A percentile compares a stretch with the other conserved stretches of the same genome.
These are phyloP conservation scores for Pungitius pungitius DNA, from an alignment of 2,113 vertebrate species.

Conservation along the genomic window DNA sequence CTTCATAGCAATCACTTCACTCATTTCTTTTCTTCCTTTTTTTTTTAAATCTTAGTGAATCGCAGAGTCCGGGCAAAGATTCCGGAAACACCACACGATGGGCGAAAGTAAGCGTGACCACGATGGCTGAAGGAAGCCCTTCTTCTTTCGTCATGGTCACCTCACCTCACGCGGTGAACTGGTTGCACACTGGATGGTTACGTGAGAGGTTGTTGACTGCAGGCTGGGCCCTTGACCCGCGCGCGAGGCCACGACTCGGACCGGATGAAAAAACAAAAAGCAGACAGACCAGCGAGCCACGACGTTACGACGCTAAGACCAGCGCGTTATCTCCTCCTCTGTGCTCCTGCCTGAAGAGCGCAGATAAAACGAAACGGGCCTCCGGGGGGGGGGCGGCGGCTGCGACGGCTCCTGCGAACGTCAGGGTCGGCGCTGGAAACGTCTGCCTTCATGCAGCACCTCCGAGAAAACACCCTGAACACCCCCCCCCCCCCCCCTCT, in stretches of 20 bases:
- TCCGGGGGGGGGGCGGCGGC: constrained; percentile 31
- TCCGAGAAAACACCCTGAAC: constrained; percentile 62
- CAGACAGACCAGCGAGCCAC: too few relatives aligned
- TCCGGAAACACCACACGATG: constrained; percentile 38
- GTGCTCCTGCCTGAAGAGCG: constrained; percentile 48
- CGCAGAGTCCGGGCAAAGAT: too few relatives aligned
- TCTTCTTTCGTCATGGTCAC: too few relatives aligned
- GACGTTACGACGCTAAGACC: neutral
- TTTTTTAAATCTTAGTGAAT: too few relatives aligned
- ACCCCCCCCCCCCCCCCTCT: constrained; percentile 36
- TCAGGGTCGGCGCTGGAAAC: constrained; percentile 45
- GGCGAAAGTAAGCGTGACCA: constrained; percentile 31
- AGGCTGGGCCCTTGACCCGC: neutral
- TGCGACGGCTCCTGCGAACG: constrained; percentile 54
- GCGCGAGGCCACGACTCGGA: neutral
- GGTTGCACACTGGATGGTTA: neutral
- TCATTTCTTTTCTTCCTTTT: neutral
- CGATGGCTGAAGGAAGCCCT: too few relatives aligned
- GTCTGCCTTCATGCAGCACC: constrained; percentile 31
- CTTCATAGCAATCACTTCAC: constrained; percentile 7
- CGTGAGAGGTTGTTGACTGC: neutral
- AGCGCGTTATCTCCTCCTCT: neutral
- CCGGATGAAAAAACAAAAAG: constrained; percentile 10
- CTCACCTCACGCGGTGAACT: neutral
- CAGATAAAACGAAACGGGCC: constrained; percentile 60